Evolutionary conservation across 2,888 invertebrate species (phyloP), one percentile per base, ranked within the genome.

Genomic region (Drosophila mettleri): DNA sequence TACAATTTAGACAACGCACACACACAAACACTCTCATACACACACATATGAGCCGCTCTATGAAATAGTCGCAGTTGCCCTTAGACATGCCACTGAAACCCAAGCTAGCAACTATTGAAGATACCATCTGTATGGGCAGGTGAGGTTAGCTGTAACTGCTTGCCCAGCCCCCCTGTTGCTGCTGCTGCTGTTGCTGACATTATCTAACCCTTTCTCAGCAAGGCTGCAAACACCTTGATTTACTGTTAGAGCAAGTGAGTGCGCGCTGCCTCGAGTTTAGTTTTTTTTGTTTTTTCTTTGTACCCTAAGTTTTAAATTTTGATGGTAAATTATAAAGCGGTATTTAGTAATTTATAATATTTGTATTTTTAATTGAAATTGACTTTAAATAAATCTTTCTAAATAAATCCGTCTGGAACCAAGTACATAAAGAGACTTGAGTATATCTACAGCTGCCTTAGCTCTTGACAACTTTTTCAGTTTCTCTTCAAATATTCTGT

Each of bases 31-130:
- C 6, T 12, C 9, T n/a, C n/a, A n/a, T n/a, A 36, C 7, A 46
- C n/a, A 22, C 34, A 18, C n/a, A 36, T 39, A n/a, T 27, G 46
- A 22, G 12, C 33, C 14, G 10, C 39, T 49, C 68, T 63, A 74
- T 43, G 27, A 65, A 63, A 55, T 41, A 53, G 33, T 59, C 49
- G 38, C 67, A 82, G 87, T 83, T 88, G 76, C 82, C 86, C 68
- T 66, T 66, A 71, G 83, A 87, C 83, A 84, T 84, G 86, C 88
- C 69, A 81, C 69, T 71, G 76, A 72, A 81, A 71, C 48, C 66
- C 58, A 63, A 83, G 78, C 84, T 65, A 60, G 64, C 49, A 18
- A 27, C 38, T 33, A 53, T 53, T 41, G 22, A 45, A 59, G 65
- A 59, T 69, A 59, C 27, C 22, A 55, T 18, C 48, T 52, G 27